Base-by-base conservation (phyloP, 2,797 vertebrate species). In the Loris lydekkerianus region DNA sequence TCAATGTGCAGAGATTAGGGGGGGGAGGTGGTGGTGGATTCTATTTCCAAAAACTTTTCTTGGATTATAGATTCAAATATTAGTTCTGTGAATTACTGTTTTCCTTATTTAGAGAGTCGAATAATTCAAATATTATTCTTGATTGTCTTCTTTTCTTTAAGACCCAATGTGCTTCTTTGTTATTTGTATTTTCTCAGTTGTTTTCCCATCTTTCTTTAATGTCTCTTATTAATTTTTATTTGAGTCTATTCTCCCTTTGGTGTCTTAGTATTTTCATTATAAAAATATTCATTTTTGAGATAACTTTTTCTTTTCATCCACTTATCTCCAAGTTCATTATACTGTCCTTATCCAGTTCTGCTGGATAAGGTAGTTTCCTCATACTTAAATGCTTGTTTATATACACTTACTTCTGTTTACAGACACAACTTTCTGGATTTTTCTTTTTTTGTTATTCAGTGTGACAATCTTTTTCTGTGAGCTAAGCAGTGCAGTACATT, bases 241-340 rank as follows among this genome's bases (percentile, higher is more conserved):
- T 82, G 46, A 58, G 3, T 80, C 25, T 56, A 31, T 65, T 77
- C n/a, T 70, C 37, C 10, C 29, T 77, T 65, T 21, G 10, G 27
- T 77, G 17, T 1, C 21, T 56, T 70, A 14, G 14, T 60, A 61
- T 69, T 88, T 84, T 65, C 63, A 65, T 65, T 65, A 80, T 14
- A 13, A 63, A 63, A 63, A 77, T 10, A 18, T 76, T 85, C 34
- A 95, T 43, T 91, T 84, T 23, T 11, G 1, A 65, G 17, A 58
- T 72, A n/a, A 89, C 46, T 94, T 82, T 81, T 8, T 53, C 37
- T 31, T 92, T 58, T 87, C 73, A 72, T 86, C 56, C 20, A 90
- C 43, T 84, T 61, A 72, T 90, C 81, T 90, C 53, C 29, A 27
- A 77, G 61, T 56, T 86, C 29, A 65, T 83, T 27, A 89, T 23